Evolutionary conservation across 2,888 invertebrate genomes (phyloP), one percentile per base, ranked within the genome.

Genomic region (Polydrusus pterygomalis): DNA sequence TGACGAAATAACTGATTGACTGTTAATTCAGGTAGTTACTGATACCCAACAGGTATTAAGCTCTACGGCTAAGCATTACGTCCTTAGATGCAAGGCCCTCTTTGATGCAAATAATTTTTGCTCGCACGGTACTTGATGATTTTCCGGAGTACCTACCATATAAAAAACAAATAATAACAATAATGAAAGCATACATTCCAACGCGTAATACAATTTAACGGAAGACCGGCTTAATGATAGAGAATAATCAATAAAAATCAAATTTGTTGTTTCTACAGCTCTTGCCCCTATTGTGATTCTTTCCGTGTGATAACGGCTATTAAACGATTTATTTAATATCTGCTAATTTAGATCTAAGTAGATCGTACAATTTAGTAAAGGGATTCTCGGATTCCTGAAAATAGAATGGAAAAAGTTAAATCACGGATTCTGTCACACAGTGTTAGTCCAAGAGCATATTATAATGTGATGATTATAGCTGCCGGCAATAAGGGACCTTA

Each of bases 321-420:
- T 70, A 70, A 70, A 70, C 70, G 45, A 25, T 70, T 60, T 38
- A 62, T n/a, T 63, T 62, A 70, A 54, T 70, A 63, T 70, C 63
- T 34, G 13, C 49, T 47, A 70, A 51, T 49, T 70, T 49, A 40
- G 38, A 70, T 70, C 70, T 70, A 70, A 70, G 63, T 70, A 51
- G 70, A 45, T 62, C 70, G 38, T 2, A 49, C 45, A 58, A 15
- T 47, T 45, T 34, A 49, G 70, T 70, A 70, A 70, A 70, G 70
- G 70, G 70, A 70, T 60, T 70, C 70, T 62, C 20, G 54, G 18
- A 54, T 67, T 70, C 60, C 30, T 30, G 70, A 15, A 11, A 70
- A 60, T 70, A 70, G 70, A 69, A 69, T 69, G 69, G 58, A 69
- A 60, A 60, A 70, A 30, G 60, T 58, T 34, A 58, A 69, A 15